Percentiles rank a stretch among this genome's conserved stretches.
Conservation (phyloP, 2,888 invertebrate species). For the Panopea generosa region DNA sequence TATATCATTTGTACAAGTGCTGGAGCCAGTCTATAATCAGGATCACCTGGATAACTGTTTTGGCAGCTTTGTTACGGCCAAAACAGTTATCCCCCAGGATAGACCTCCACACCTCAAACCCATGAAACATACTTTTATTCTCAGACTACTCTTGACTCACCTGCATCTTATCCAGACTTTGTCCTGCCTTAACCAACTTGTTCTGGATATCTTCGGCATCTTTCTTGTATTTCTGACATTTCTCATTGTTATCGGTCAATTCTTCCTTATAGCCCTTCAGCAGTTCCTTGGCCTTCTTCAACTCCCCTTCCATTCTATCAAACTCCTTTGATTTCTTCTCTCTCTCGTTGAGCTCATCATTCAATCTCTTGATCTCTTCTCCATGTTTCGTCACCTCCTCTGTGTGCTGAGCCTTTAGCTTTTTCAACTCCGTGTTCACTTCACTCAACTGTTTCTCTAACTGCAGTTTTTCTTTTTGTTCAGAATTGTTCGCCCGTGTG, state of each 20-base stretch:
- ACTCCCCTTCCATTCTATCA: constrained; percentile 52
- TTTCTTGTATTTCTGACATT: constrained; percentile 45
- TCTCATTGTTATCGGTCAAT: constrained; percentile 52
- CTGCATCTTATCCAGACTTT: constrained; percentile 57
- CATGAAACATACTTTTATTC: too few relatives aligned
- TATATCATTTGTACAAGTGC: too few relatives aligned
- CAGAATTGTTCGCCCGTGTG: constrained; percentile 46
- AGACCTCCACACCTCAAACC: too few relatives aligned
- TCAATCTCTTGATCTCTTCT: constrained; percentile 42
- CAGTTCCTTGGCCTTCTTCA: constrained; percentile 59
- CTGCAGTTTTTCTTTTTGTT: constrained; percentile 62
- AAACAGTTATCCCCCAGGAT: too few relatives aligned
- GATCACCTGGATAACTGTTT: too few relatives aligned
- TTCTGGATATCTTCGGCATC: constrained; percentile 41
- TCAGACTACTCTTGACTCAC: too few relatives aligned
- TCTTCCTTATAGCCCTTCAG: constrained; percentile 57
- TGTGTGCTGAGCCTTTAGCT: constrained; percentile 39
- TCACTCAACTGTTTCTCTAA: constrained; percentile 61
- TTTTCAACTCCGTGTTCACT: constrained; percentile 60
- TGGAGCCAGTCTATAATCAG: too few relatives aligned
- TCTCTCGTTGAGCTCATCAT: constrained; percentile 40
- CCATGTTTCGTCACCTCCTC: constrained; percentile 15
- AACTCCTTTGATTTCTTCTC: constrained; percentile 44
- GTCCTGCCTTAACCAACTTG: constrained; percentile 39
- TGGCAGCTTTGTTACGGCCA: too few relatives aligned